Percentiles rank a stretch among this genome's conserved stretches.
Conservation (phyloP, 2,113 vertebrate species). For the Eleginops maclovinus region DNA sequence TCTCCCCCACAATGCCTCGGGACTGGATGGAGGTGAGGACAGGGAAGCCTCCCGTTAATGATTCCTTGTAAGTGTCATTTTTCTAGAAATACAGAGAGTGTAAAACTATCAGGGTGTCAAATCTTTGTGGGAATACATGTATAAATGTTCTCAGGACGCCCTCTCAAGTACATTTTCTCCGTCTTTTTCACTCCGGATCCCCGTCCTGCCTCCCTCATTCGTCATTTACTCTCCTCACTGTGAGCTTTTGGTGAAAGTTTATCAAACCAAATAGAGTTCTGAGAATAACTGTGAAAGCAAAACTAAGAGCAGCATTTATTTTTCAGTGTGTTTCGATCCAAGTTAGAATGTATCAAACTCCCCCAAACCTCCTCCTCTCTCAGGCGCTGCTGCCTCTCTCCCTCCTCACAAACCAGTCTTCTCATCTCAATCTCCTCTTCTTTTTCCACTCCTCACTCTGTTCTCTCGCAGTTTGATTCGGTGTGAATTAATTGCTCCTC, state of each 20-base stretch:
- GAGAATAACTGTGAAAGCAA: conserved; percentile 15
- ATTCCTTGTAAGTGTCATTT: conserved; percentile 69
- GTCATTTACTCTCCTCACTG: conserved; percentile 28
- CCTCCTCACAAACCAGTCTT: neutral
- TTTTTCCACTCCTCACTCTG: conserved; percentile 47
- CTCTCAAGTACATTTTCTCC: conserved; percentile 46
- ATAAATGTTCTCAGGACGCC: conserved; percentile 60
- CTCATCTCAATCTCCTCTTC: conserved; percentile 19
- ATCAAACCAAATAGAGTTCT: conserved; percentile 16
- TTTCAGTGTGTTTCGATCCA: conserved; percentile 14
- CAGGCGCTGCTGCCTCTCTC: neutral
- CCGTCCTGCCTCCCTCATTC: conserved; percentile 14
- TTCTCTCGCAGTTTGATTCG: conserved; percentile 80
- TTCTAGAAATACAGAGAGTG: conserved; percentile 59
- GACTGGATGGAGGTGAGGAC: conserved; percentile 62
- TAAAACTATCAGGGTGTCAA: conserved; percentile 62
- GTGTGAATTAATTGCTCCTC: conserved; percentile 87
- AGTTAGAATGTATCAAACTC: conserved; percentile 11
- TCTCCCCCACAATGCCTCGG: conserved; percentile 48
- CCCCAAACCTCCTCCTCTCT: conserved; percentile 9
- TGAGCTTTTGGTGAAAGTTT: conserved; percentile 44
- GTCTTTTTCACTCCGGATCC: conserved; percentile 11
- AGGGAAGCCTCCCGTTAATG: conserved; percentile 63
- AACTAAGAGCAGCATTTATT: conserved; percentile 25
- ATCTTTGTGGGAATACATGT: conserved; percentile 62